A percentile compares a stretch with the other conserved stretches of the same genome.
Evolutionary conservation across 2,797 vertebrate genomes (phyloP).

Genomic region (Protonibea diacanthus): DNA sequence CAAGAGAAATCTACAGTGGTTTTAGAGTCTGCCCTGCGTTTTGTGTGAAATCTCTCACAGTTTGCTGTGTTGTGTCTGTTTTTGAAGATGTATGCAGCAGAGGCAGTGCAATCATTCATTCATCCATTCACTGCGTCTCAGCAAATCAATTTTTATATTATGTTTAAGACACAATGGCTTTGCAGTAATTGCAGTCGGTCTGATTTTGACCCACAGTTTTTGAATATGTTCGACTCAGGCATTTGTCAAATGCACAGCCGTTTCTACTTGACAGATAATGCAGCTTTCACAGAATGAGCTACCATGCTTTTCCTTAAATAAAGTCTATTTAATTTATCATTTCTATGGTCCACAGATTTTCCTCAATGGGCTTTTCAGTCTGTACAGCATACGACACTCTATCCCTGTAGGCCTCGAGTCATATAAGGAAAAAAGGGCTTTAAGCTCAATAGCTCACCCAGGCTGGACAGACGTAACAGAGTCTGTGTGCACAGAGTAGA

Average conservation of each 20-base stretch:
- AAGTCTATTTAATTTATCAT: background rate
- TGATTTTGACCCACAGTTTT: background rate
- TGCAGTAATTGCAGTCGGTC: constrained; percentile 11
- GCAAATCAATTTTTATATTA: constrained; percentile 12
- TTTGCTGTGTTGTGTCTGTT: constrained; percentile 10
- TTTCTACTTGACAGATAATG: constrained; percentile 8
- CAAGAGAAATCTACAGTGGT: constrained; percentile 52
- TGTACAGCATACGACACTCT: background rate
- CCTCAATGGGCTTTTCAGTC: constrained; percentile 4
- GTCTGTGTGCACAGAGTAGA: background rate
- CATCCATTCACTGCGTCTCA: background rate
- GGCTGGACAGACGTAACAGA: background rate
- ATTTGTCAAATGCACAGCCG: background rate
- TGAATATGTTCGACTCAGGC: background rate
- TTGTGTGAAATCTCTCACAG: constrained; percentile 40
- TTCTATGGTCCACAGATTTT: background rate
- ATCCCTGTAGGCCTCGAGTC: background rate
- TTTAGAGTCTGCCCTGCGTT: constrained; percentile 25
- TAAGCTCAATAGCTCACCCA: background rate
- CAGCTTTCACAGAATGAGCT: background rate
- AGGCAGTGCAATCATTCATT: constrained; percentile 6
- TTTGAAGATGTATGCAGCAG: background rate
- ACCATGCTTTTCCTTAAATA: constrained; percentile 2
- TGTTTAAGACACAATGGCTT: constrained; percentile 23
- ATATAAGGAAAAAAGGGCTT: background rate